Evolutionary conservation across 1,140 invertebrate genomes (phyloP), one percentile per base, ranked within the genome.

Genomic region (Drosophila nigromelanica): DNA sequence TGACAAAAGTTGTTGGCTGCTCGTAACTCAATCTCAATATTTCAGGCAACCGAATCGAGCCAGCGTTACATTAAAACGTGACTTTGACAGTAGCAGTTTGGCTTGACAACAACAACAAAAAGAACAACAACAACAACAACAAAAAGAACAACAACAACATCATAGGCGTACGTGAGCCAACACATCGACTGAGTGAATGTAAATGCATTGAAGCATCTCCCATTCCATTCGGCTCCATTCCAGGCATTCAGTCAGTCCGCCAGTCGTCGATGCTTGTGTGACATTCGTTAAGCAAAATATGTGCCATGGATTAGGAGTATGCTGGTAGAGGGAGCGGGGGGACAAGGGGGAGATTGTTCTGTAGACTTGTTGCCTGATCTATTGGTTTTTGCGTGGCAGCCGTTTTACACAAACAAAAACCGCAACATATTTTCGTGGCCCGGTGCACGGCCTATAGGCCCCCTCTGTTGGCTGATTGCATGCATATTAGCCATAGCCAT

Each of bases 21-120:
- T 86, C 81, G 81, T 86, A 86, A 86, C 81, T 86, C 82, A 86
- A 86, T 86, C 81, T 86, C 81, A 86, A 86, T 87, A 87, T 89
- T 87, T 87, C 80, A 85, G 67, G 64, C 77, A 68, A 54, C 55
- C 63, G 58, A 73, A 73, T 62, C 59, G 70, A 52, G 71, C 42
- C 75, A 81, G 54, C 80, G 76, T 80, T 76, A 76, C 80, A 83
- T 83, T 83, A 89, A 87, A 89, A 87, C 82, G 82, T 87, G 82
- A 87, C 82, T 87, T 87, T 89, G 82, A 87, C 82, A 87, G 82
- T 87, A 86, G 83, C 82, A 60, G 80, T 82, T 83, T 76, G 80
- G 80, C 80, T 74, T 79, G 64, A 81, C 78, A 74, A 77, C 78
- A 60, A 27, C 58, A 75, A 30, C 60, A 60, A 7, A 72, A 61